phyloP scores from a whole-genome alignment of 2,797 vertebrate species.

The Anguilla megastoma region DNA sequence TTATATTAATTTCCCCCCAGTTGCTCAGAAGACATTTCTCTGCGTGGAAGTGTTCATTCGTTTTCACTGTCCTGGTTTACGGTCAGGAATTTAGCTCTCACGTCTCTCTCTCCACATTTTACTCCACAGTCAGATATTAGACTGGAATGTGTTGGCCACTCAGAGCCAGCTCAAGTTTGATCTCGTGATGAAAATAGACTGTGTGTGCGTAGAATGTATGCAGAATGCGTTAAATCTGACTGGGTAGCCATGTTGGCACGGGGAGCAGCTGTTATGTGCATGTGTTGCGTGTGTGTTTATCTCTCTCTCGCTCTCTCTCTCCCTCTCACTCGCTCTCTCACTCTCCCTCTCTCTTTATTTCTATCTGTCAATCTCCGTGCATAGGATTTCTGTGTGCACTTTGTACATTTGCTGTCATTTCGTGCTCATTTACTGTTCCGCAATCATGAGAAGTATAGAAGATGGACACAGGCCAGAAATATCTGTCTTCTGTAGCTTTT shows the following conservation, averaged over 20 bases:
- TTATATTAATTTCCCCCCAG: background rate
- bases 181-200: slow-evolving; percentile 51
- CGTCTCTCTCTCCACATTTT: background rate
- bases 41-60: background rate
- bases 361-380: background rate
- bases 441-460: background rate
- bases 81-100: background rate
- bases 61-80: background rate
- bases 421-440: background rate
- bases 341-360: background rate
- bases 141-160: slow-evolving; percentile 43
- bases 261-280: background rate
- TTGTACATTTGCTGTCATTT: background rate
- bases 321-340: no score
- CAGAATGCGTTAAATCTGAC: slow-evolving; percentile 16
- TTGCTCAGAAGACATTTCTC: background rate
- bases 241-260: slow-evolving; percentile 10
- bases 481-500: background rate
- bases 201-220: background rate
- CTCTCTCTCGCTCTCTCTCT: background rate
- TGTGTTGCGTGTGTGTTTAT: background rate
- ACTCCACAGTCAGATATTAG: slow-evolving; percentile 26
- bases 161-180: slow-evolving; percentile 36
- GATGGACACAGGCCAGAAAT: background rate
- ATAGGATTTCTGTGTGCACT: background rate